Base-by-base conservation (phyloP, 2,888 invertebrate species). In the Sepioteuthis lessoniana region DNA sequence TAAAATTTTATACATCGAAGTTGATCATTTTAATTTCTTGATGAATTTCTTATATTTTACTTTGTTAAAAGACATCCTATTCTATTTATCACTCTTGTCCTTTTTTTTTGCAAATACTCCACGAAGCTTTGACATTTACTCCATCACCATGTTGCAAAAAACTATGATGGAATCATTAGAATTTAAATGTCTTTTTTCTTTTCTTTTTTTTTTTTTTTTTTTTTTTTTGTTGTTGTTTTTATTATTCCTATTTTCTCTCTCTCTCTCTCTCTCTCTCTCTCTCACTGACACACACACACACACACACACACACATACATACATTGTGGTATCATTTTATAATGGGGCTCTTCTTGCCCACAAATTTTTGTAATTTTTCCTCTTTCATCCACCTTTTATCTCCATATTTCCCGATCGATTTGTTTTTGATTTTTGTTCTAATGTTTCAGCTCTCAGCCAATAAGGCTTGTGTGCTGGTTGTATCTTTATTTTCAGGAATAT, bases 401-500 rank as follows among this genome's bases (percentile, higher is more conserved):
- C 25, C 55, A 25, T 25, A 55, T 55, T 55, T 55, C 25, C 55
- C 55, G 5, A 76, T 76, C 16, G 10, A 76, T 76, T n/a, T 55
- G 55, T 76, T 76, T 76, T 76, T 76, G 16, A 76, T 35, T 76
- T 76, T 76, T n/a, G 19, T 76, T 76, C 76, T n/a, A 35, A 76
- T 76, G 19, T 76, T 76, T 76, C 76, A 76, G 76, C 76, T 35
- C 19, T 76, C n/a, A 35, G 16, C 19, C 19, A 19, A 76, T 5
- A 35, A 35, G n/a, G n/a, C n/a, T 35, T 35, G 76, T n/a, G 76
- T 76, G n/a, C 35, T 35, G n/a, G 16, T n/a, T 76, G 76, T 16
- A 76, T 76, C n/a, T 76, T 55, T 76, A 76, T 76, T 76, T 76
- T 76, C 76, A 76, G 76, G 76, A 76, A 76, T 76, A n/a, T 76